Evolutionary conservation across 2,888 invertebrate species (phyloP).

Genomic region (Phasia obesa): DNA sequence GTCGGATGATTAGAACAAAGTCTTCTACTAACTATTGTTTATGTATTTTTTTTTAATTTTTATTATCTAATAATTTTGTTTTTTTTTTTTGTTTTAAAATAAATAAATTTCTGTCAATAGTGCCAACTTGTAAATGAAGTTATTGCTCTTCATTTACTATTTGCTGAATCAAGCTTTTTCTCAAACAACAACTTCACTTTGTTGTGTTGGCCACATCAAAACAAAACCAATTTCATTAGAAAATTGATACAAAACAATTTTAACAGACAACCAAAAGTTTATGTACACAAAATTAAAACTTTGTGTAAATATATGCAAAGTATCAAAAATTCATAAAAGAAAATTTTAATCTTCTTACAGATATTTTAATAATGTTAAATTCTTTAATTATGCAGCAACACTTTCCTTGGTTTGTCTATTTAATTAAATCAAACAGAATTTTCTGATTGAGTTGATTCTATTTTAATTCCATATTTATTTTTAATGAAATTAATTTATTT

Average conservation of each 20-base stretch:
- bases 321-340: slow-evolving; percentile 2
- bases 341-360: slow-evolving; percentile 23
- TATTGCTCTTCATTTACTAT: no score
- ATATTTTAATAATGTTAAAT: not conserved
- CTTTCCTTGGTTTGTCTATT: slow-evolving; percentile 8
- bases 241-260: not conserved
- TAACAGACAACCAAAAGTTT: not conserved
- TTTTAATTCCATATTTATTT: slow-evolving; percentile 8
- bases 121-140: no score
- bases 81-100: no score
- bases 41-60: no score
- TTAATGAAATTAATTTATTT: slow-evolving; percentile 38
- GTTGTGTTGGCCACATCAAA: not conserved
- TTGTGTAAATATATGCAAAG: not conserved
- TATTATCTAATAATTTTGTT: no score
- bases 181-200: no score
- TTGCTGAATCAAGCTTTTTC: no score
- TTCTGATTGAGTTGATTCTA: slow-evolving; percentile 21
- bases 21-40: no score
- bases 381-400: not conserved
- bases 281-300: not conserved
- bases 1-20: no score
- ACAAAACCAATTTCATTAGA: not conserved
- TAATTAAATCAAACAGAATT: slow-evolving; percentile 36
- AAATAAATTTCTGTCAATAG: no score